phyloP scores from a whole-genome alignment of 2,888 invertebrate genomes.

The Heliconius ethilla region DNA sequence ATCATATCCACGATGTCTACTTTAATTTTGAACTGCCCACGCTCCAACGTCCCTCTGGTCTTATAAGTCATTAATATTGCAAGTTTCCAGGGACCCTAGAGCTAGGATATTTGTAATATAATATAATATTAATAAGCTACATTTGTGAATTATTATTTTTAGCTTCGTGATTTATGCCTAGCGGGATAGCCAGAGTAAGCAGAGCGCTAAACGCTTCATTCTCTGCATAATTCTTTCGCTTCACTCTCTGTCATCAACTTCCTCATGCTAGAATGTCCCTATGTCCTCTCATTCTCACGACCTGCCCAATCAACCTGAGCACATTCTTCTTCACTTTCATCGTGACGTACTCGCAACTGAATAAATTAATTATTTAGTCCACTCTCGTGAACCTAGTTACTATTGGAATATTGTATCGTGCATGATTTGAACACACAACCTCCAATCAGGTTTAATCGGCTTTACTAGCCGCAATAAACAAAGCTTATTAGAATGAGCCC shows the following conservation, averaged over 20 bases:
- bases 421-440: slow-evolving; percentile 3
- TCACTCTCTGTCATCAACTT: too few relatives aligned
- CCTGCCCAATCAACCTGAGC: too few relatives aligned
- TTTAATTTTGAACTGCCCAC: slow-evolving; percentile 18
- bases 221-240: too few relatives aligned
- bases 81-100: neutral
- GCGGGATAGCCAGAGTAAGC: neutral
- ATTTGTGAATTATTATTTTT: neutral
- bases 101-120: neutral
- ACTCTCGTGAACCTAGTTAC: neutral
- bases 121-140: neutral
- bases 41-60: slow-evolving; percentile 1
- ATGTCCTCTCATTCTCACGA: too few relatives aligned
- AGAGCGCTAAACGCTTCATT: too few relatives aligned
- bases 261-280: too few relatives aligned
- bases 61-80: slow-evolving; percentile 11
- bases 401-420: neutral
- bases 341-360: too few relatives aligned
- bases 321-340: too few relatives aligned
- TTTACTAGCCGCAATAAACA: neutral
- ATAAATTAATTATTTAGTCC: neutral
- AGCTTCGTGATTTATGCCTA: neutral
- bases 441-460: slow-evolving; percentile 5
- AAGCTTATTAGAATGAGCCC: slow-evolving; percentile 8
- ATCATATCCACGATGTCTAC: neutral